These are phyloP conservation scores for Altica lythri DNA, from an alignment of 2,888 invertebrate species.

Conservation along the genomic window DNA sequence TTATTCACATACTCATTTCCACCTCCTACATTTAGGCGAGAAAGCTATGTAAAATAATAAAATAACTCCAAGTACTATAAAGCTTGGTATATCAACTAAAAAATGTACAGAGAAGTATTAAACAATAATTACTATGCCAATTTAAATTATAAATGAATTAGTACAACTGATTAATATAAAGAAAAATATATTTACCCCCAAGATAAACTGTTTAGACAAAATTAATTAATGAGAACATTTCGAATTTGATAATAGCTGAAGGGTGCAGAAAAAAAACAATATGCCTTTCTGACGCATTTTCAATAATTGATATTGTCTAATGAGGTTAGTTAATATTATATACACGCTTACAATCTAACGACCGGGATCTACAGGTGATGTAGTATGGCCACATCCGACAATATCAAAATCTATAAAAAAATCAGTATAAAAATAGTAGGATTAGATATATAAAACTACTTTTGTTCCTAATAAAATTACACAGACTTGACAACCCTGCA, in stretches of 20 bases:
- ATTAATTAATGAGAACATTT: too few species aligned
- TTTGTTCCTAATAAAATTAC: neutral
- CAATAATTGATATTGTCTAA: neutral
- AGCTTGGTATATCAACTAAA: conserved; percentile 10
- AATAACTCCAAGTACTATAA: conserved; percentile 8
- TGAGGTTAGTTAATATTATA: conserved; percentile 1
- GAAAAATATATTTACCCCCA: too few species aligned
- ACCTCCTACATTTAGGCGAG: conserved; percentile 22
- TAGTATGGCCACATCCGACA: neutral
- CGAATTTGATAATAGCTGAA: too few species aligned
- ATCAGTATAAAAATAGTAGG: neutral
- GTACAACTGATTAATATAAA: too few species aligned
- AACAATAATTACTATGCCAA: too few species aligned
- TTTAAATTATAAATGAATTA: too few species aligned
- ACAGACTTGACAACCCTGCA: neutral
- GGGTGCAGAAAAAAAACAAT: too few species aligned
- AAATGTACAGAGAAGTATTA: too few species aligned
- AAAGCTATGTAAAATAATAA: conserved; percentile 20
- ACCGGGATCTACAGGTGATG: conserved; percentile 4
- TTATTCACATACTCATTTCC: conserved; percentile 29
- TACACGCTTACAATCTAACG: neutral
- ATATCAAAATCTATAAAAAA: neutral
- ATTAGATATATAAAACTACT: neutral
- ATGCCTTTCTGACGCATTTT: too few species aligned
- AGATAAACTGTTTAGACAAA: too few species aligned